A percentile compares a stretch with the other conserved stretches of the same genome.
Evolutionary conservation across 1,140 invertebrate species (phyloP).

Genomic region (Galleria mellonella): DNA sequence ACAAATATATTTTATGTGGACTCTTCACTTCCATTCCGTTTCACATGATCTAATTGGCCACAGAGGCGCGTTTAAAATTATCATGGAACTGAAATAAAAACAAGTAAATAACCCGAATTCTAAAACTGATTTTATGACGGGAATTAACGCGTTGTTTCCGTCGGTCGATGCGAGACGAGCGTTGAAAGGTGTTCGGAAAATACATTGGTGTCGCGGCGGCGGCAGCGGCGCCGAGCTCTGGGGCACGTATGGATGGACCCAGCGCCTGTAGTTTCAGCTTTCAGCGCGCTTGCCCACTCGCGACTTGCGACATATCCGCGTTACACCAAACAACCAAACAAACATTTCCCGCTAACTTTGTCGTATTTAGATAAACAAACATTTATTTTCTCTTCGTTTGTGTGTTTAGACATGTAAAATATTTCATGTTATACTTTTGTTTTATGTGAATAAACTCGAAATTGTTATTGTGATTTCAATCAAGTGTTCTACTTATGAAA

Average conservation of each 20-base stretch:
- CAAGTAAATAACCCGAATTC: constrained; percentile 73
- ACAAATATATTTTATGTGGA: too few relatives aligned
- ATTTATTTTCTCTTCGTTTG: too few relatives aligned
- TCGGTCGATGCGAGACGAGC: constrained; percentile 66
- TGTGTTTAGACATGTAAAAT: too few relatives aligned
- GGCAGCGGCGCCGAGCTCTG: background rate
- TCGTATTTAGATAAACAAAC: too few relatives aligned
- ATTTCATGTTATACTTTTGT: too few relatives aligned
- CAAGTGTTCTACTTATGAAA: too few relatives aligned
- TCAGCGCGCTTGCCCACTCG: constrained; percentile 12
- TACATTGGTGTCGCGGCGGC: constrained; percentile 53
- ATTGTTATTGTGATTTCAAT: too few relatives aligned
- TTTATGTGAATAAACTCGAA: too few relatives aligned
- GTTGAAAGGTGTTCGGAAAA: constrained; percentile 68
- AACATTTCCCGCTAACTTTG: too few relatives aligned
- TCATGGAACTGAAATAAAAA: constrained; percentile 72
- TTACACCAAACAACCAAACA: constrained; percentile 4
- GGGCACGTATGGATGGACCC: constrained; percentile 14
- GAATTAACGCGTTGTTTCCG: constrained; percentile 74
- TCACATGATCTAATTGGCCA: constrained; percentile 70
- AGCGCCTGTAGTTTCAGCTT: constrained; percentile 19
- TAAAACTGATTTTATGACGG: constrained; percentile 74
- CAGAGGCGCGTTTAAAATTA: constrained; percentile 66
- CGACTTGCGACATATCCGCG: constrained; percentile 36
- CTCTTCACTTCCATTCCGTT: constrained; percentile 19